phyloP scores from a whole-genome alignment of 2,888 invertebrate species.

The Parnassius apollo region DNA sequence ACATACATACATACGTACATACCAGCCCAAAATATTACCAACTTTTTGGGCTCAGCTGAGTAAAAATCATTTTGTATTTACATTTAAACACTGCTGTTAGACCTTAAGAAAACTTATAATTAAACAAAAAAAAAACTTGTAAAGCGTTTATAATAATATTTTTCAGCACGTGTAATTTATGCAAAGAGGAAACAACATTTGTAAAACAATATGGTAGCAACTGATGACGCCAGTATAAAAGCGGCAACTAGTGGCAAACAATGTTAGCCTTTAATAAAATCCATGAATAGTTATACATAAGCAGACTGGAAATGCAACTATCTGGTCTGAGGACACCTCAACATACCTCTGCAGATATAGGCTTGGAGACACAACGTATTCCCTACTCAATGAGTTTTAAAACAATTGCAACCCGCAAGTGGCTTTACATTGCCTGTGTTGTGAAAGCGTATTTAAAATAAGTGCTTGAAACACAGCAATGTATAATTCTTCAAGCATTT shows the following conservation, averaged over 20 bases:
- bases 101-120: too few species aligned
- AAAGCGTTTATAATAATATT: slow-evolving; percentile 18
- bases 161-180: slow-evolving; percentile 27
- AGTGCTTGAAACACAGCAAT: slow-evolving; percentile 38
- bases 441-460: background rate
- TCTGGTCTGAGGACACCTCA: slow-evolving; percentile 69
- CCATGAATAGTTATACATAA: slow-evolving; percentile 63
- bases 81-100: too few species aligned
- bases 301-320: slow-evolving; percentile 75
- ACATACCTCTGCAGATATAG: slow-evolving; percentile 71
- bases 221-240: slow-evolving; percentile 40
- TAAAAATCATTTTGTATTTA: too few species aligned
- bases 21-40: too few species aligned
- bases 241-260: slow-evolving; percentile 52
- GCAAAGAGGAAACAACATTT: slow-evolving; percentile 34
- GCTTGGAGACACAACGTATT: slow-evolving; percentile 72
- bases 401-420: slow-evolving; percentile 42
- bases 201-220: slow-evolving; percentile 42
- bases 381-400: slow-evolving; percentile 49
- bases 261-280: slow-evolving; percentile 70
- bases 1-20: too few species aligned
- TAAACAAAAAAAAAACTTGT: too few species aligned
- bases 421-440: slow-evolving; percentile 44
- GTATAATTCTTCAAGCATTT: slow-evolving; percentile 33
- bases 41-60: too few species aligned